These are phyloP conservation scores for Meda fulgida DNA, from an alignment of 2,797 vertebrate species.

Conservation along the genomic window DNA sequence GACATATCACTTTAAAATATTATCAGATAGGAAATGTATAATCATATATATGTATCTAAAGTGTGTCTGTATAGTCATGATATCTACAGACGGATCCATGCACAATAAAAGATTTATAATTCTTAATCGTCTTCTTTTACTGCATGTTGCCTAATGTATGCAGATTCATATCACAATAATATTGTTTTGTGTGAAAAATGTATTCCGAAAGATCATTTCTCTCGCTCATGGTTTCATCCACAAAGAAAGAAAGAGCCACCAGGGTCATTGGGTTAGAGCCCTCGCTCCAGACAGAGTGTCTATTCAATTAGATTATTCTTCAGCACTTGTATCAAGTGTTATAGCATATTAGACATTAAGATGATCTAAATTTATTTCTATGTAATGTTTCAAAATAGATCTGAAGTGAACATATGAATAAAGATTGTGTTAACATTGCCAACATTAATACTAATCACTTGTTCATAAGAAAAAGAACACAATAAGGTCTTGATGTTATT, in stretches of 20 bases:
- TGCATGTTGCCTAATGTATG: conserved; percentile 5
- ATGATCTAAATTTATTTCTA: neutral
- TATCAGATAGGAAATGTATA: conserved; percentile 87
- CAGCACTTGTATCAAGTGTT: neutral
- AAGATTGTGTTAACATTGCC: neutral
- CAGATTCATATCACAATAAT: neutral
- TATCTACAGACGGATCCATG: conserved; percentile 91
- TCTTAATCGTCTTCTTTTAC: conserved; percentile 78
- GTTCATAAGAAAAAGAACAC: neutral
- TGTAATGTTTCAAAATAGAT: conserved; percentile 13
- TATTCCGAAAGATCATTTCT: neutral
- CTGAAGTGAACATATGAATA: neutral
- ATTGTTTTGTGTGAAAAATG: neutral
- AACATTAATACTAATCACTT: neutral
- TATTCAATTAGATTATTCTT: neutral
- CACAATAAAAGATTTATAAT: conserved; percentile 99
- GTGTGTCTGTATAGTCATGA: conserved; percentile 93
- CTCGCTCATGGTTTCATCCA: neutral
- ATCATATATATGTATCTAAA: conserved; percentile 92
- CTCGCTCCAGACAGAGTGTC: neutral
- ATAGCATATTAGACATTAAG: conserved; percentile 6
- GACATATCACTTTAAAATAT: conserved; percentile 97
- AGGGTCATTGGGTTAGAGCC: neutral
- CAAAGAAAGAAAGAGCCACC: neutral
- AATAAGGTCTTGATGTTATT: neutral